Evolutionary conservation across 2,888 invertebrate species (phyloP).

Genomic region (Drosophila meridiana): DNA sequence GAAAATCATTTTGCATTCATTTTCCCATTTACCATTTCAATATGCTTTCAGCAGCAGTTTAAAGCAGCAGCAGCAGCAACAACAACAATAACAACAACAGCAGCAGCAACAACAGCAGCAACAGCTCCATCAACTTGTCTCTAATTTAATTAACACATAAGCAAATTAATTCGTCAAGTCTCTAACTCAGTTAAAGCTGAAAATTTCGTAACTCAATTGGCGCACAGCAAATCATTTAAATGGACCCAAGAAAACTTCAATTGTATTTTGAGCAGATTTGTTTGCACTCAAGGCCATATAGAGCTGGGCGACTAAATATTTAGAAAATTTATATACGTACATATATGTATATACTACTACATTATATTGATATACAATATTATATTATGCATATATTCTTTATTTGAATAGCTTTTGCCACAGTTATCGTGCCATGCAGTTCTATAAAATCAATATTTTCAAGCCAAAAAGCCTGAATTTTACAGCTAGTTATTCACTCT

Average conservation of each 20-base stretch:
- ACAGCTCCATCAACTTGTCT: slow-evolving; percentile 25
- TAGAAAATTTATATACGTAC: too few relatives aligned
- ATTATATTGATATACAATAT: too few relatives aligned
- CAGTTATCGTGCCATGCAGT: too few relatives aligned
- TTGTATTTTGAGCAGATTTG: background rate
- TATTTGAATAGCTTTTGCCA: too few relatives aligned
- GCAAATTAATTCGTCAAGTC: slow-evolving; percentile 46
- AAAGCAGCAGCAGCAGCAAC: slow-evolving; percentile 13
- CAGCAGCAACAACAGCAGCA: slow-evolving; percentile 19
- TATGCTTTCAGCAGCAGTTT: slow-evolving; percentile 13
- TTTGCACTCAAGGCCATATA: background rate
- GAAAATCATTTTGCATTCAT: slow-evolving; percentile 19
- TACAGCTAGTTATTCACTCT: too few relatives aligned
- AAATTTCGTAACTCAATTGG: slow-evolving; percentile 3
- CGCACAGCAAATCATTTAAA: slow-evolving; percentile 3
- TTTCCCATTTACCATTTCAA: slow-evolving; percentile 20
- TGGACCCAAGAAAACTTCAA: background rate
- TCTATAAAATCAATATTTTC: too few relatives aligned
- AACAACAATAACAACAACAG: slow-evolving; percentile 5
- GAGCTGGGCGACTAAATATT: background rate
- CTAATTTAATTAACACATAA: slow-evolving; percentile 48
- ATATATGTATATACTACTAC: too few relatives aligned
- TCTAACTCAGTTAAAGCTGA: slow-evolving; percentile 11
- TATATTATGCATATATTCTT: too few relatives aligned
- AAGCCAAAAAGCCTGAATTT: too few relatives aligned